phyloP scores from a whole-genome alignment of 1,140 invertebrate genomes.

The Bombus vancouverensis region DNA sequence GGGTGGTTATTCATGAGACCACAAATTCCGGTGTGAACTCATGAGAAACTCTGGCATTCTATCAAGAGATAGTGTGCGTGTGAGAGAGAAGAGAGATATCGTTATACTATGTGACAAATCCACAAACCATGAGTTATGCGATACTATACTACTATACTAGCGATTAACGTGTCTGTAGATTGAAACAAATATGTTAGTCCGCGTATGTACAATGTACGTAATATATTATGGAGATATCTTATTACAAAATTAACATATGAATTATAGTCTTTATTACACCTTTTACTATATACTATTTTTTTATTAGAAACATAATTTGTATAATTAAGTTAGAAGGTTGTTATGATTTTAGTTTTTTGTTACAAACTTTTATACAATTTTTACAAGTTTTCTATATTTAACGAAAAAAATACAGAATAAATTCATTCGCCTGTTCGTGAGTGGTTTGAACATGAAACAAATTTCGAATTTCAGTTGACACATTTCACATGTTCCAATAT shows the following conservation, averaged over 20 bases:
- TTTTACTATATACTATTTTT: too few species aligned
- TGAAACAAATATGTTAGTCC: not conserved
- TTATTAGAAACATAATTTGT: not conserved
- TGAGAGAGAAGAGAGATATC: conserved; percentile 16
- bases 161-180: conserved; percentile 2
- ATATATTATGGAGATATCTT: too few species aligned
- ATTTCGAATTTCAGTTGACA: conserved; percentile 36
- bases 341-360: not conserved
- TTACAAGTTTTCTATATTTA: not conserved
- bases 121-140: conserved; percentile 59
- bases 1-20: conserved; percentile 60
- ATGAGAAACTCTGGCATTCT: conserved; percentile 61
- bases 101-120: conserved; percentile 57
- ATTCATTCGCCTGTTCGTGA: not conserved
- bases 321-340: not conserved
- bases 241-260: not conserved
- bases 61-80: conserved; percentile 36
- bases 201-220: too few species aligned
- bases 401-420: not conserved
- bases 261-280: not conserved
- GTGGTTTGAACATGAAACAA: not conserved
- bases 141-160: conserved; percentile 6
- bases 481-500: not conserved
- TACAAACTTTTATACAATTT: not conserved
- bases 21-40: conserved; percentile 67